Conservation (phyloP, 1,140 invertebrate species). For the Lepidotrigona ventralis region DNA sequence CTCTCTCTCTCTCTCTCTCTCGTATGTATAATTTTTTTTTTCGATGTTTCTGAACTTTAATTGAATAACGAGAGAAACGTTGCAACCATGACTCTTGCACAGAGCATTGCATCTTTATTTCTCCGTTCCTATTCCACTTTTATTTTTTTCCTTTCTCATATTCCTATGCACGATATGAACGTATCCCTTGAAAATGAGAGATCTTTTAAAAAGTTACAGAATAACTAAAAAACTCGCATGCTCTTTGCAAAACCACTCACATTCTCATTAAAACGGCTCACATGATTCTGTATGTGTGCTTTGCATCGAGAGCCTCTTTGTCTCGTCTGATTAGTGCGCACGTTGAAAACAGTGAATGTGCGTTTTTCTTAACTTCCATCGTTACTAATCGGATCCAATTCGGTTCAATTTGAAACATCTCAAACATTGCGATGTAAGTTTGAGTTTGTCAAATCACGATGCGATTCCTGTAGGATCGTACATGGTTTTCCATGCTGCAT, state of each 20-base stretch:
- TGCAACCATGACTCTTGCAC: background rate
- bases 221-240: background rate
- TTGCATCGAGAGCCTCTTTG: background rate
- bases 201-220: background rate
- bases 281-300: constrained; percentile 1
- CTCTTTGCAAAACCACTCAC: background rate
- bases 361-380: background rate
- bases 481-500: background rate
- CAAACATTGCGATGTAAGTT: background rate
- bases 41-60: background rate
- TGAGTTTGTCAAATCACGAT: background rate
- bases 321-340: background rate
- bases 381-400: background rate
- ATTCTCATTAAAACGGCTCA: background rate
- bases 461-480: background rate
- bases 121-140: background rate
- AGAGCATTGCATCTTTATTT: background rate
- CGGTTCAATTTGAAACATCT: background rate
- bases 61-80: background rate
- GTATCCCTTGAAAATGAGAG: background rate
- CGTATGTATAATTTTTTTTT: constrained; percentile 10
- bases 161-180: background rate
- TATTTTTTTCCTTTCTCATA: background rate
- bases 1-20: constrained; percentile 8
- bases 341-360: constrained; percentile 30